A percentile compares a stretch with the other conserved stretches of the same genome.
Evolutionary conservation across 1,140 invertebrate species (phyloP).

Genomic region (Wiebesia pumilae): DNA sequence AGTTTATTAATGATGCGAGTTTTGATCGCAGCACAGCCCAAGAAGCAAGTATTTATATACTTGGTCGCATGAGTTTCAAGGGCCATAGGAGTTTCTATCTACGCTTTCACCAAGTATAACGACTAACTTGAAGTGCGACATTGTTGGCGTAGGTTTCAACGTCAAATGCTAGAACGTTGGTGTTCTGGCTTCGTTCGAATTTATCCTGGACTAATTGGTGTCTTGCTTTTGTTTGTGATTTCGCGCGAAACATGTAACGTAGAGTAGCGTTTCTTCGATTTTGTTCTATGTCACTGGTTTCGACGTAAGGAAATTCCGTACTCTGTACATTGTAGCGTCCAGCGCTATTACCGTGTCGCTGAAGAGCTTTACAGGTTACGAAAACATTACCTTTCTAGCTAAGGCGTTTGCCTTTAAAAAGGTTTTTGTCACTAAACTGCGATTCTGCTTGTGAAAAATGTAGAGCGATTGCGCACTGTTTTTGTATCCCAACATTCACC

Average conservation of each 20-base stretch:
- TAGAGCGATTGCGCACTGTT: too few relatives aligned
- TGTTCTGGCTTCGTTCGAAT: neutral
- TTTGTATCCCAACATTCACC: too few relatives aligned
- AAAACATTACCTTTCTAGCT: too few relatives aligned
- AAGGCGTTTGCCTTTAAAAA: too few relatives aligned
- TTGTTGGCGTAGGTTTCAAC: conserved; percentile 49
- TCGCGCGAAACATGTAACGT: neutral
- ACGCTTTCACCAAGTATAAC: conserved; percentile 46
- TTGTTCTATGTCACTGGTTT: neutral
- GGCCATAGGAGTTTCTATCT: conserved; percentile 50
- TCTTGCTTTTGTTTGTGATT: conserved; percentile 35
- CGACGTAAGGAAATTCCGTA: too few relatives aligned
- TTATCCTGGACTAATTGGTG: conserved; percentile 30
- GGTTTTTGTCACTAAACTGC: too few relatives aligned
- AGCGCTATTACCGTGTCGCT: too few relatives aligned
- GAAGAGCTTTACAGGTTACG: too few relatives aligned
- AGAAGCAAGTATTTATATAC: conserved; percentile 9
- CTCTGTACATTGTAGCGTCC: neutral
- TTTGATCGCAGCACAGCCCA: conserved; percentile 38
- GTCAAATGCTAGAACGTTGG: conserved; percentile 36
- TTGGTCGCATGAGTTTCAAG: conserved; percentile 44
- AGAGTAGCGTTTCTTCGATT: neutral
- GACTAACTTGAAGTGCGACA: conserved; percentile 48
- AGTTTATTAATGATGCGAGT: conserved; percentile 53
- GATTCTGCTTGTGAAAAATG: too few relatives aligned